phyloP scores from a whole-genome alignment of 2,888 invertebrate genomes.

The Philopedon plagiatum region DNA sequence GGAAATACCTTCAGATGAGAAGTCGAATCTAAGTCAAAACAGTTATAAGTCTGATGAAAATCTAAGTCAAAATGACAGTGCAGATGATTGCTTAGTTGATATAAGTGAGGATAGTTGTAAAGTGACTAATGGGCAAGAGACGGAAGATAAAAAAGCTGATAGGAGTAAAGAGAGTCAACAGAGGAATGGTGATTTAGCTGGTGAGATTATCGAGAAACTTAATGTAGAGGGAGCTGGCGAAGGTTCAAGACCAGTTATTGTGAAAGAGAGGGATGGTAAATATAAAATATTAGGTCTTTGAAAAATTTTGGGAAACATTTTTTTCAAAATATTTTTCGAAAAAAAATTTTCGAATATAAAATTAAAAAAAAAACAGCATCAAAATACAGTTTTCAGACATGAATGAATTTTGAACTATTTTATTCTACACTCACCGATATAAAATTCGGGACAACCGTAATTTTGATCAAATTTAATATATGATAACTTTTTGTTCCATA shows the following conservation, averaged over 20 bases:
- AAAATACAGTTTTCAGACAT: too few species aligned
- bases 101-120: slow-evolving; percentile 36
- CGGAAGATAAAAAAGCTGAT: not conserved
- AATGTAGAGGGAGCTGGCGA: not conserved
- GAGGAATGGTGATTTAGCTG: not conserved
- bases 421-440: too few species aligned
- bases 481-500: too few species aligned
- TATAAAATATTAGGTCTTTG: too few species aligned
- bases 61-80: slow-evolving; percentile 66
- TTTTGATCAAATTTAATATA: too few species aligned
- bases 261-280: not conserved
- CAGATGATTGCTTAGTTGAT: slow-evolving; percentile 52
- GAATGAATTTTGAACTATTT: too few species aligned
- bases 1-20: slow-evolving; percentile 40
- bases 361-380: too few species aligned
- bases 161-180: not conserved
- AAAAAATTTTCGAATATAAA: too few species aligned
- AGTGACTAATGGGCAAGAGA: not conserved
- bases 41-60: slow-evolving; percentile 36
- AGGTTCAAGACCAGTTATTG: not conserved
- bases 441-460: too few species aligned
- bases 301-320: too few species aligned
- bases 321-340: too few species aligned
- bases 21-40: slow-evolving; percentile 9
- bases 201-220: slow-evolving; percentile 19